phyloP scores from a whole-genome alignment of 2,888 invertebrate species.

The Lysandra coridon region DNA sequence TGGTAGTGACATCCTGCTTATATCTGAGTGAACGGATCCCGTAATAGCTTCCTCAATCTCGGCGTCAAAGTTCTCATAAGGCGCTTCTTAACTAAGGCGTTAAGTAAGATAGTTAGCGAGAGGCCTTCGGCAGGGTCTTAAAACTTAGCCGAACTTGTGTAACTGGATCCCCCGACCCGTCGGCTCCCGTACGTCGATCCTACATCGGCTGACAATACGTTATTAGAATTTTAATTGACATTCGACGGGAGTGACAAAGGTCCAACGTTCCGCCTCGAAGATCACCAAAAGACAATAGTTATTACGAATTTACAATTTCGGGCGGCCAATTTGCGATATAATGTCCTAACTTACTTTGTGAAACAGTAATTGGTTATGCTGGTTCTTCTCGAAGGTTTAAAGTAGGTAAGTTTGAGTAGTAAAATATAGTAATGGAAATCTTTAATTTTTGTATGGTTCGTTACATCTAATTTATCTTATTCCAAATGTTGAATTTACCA shows the following conservation, averaged over 20 bases:
- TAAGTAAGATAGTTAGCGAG: conserved; percentile 77
- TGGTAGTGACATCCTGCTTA: conserved; percentile 79
- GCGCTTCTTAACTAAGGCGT: conserved; percentile 79
- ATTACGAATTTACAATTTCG: conserved; percentile 6
- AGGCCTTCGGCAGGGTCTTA: conserved; percentile 76
- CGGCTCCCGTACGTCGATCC: conserved; percentile 58
- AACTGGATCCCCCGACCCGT: conserved; percentile 71
- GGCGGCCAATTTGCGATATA: neutral
- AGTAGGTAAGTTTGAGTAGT: neutral
- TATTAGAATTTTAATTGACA: conserved; percentile 72
- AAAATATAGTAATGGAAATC: neutral
- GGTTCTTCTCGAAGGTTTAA: neutral
- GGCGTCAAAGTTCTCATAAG: conserved; percentile 79
- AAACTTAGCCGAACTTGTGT: conserved; percentile 74
- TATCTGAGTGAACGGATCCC: conserved; percentile 76
- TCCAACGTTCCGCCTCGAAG: conserved; percentile 34
- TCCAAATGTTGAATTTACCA: neutral
- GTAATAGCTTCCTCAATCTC: conserved; percentile 80
- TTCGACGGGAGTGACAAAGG: conserved; percentile 39
- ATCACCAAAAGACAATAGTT: conserved; percentile 29
- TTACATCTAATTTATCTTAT: neutral
- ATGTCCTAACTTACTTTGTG: conserved; percentile 6
- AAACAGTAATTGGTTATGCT: neutral
- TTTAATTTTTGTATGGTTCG: neutral
- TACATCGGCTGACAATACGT: conserved; percentile 70